phyloP scores from a whole-genome alignment of 2,113 vertebrate species.

The Cyanocitta stelleri region DNA sequence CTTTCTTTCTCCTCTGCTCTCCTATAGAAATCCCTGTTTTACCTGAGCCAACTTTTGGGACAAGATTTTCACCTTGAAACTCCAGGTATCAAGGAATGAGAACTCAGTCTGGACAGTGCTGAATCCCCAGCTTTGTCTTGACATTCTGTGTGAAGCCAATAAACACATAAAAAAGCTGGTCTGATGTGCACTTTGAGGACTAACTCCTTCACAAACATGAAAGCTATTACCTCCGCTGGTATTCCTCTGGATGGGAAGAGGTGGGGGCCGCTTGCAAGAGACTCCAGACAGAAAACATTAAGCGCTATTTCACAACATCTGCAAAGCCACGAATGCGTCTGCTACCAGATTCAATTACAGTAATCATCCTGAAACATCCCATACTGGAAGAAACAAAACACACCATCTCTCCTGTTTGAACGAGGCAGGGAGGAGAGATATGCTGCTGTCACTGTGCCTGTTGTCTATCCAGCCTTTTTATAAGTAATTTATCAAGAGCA shows the following conservation, averaged over 20 bases:
- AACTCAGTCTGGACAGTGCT: neutral
- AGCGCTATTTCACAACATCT: neutral
- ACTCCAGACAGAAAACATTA: neutral
- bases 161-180: neutral
- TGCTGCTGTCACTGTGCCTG: neutral
- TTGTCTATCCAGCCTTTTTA: neutral
- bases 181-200: neutral
- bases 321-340: neutral
- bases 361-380: neutral
- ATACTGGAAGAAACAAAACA: neutral
- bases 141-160: neutral
- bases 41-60: neutral
- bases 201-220: neutral
- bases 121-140: neutral
- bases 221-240: neutral
- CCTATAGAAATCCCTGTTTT: neutral
- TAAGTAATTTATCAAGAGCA: neutral
- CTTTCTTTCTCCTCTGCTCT: neutral
- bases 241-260: neutral
- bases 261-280: neutral
- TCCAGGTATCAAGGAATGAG: neutral
- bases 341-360: neutral
- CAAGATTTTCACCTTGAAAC: neutral
- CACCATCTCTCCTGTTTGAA: neutral
- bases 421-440: neutral